phyloP scores from a whole-genome alignment of 1,140 invertebrate genomes.

The Meloidogyne floridensis region DNA sequence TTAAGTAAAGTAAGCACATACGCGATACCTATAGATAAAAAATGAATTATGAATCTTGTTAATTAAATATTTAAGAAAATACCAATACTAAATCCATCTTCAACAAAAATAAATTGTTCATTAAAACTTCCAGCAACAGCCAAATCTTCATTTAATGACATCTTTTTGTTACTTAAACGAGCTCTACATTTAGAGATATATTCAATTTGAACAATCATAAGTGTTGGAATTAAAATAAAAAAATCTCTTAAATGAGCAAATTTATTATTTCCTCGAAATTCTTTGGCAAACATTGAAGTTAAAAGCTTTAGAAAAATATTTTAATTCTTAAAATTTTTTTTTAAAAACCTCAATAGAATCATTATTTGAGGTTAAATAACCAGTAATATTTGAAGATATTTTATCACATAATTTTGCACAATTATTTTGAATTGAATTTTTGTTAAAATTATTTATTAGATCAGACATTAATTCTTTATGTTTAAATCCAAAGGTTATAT shows the following conservation, averaged over 20 bases:
- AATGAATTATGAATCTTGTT: no score
- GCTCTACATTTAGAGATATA: slow-evolving; percentile 88
- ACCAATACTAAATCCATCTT: slow-evolving; percentile 98
- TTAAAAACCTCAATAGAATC: slow-evolving; percentile 92
- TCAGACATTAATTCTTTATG: not conserved
- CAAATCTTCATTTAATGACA: slow-evolving; percentile 75
- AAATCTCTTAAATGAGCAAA: slow-evolving; percentile 90
- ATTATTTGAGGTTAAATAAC: slow-evolving; percentile 67
- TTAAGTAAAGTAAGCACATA: slow-evolving; percentile 74
- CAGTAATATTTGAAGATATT: slow-evolving; percentile 1
- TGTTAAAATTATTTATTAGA: not conserved
- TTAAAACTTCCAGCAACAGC: slow-evolving; percentile 3
- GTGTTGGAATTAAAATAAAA: slow-evolving; percentile 86
- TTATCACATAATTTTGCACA: slow-evolving; percentile 11
- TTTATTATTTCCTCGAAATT: slow-evolving; percentile 74
- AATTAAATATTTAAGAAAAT: slow-evolving; percentile 50
- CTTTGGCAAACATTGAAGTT: slow-evolving; percentile 86
- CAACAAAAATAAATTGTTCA: slow-evolving; percentile 83
- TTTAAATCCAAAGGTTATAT: slow-evolving; percentile 15
- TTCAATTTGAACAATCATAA: slow-evolving; percentile 93
- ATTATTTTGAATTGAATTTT: slow-evolving; percentile 5
- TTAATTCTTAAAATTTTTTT: not conserved
- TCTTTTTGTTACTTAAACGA: slow-evolving; percentile 74
- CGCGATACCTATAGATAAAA: slow-evolving; percentile 71
- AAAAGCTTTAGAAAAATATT: slow-evolving; percentile 72